Evolutionary conservation across 2,113 vertebrate genomes (phyloP), one percentile per base, ranked within the genome.

Genomic region (Nycticryphes semicollaris): DNA sequence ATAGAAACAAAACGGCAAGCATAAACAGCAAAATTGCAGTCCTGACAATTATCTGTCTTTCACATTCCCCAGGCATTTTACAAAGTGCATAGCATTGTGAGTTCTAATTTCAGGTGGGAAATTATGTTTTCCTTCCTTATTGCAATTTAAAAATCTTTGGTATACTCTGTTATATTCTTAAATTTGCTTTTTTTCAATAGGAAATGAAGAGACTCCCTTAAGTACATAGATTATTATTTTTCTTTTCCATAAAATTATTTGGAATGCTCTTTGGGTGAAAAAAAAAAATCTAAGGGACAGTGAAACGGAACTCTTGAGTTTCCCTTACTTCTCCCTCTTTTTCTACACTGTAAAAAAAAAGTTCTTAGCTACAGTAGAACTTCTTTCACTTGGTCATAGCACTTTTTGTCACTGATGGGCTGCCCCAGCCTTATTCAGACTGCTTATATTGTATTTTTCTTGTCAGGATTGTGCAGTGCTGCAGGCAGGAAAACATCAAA

Each of bases 401-500:
- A 13, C 6, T 35, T 85, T 64, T 53, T 64, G 8, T 43, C 94
- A 85, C 85, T 88, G 43, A 17, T 37, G 70, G 79, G 88, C 76
- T 93, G 92, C 27, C 19, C 30, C 41, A 82, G 41, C 35, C 41
- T 95, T 84, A 73, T 81, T 81, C 31, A 14, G 68, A 76, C 94
- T 94, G 15, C 4, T 51, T 56, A 25, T n/a, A 50, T 54, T 75
- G 25, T 69, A 16, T 73, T 87, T 95, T 88, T 94, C 33, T 48
- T 90, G 54, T 89, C 86, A 94, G 74, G 45, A 89, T 14, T 93
- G 72, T 78, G 27, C 11, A 90, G 72, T 54, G 74, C 62, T 96
- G 50, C 76, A 97, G 73, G 95, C 87, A 96, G 83, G 68, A 95
- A 91, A 97, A 53, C 47, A 8, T 89, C 33, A 89, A 89, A n/a